phyloP scores from a whole-genome alignment of 2,888 invertebrate species.

The Papilio protenor region DNA sequence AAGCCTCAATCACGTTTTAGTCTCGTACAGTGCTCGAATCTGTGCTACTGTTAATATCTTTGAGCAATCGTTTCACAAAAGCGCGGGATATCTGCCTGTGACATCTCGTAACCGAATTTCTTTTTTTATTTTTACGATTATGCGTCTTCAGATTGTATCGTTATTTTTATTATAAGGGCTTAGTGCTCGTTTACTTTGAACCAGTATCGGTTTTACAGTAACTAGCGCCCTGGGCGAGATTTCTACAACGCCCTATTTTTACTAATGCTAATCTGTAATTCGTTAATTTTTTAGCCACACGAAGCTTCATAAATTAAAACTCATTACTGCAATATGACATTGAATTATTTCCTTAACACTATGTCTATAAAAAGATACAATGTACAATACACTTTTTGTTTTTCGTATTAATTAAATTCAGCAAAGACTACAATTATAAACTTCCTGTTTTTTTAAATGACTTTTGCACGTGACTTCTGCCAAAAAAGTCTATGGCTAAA shows the following conservation, averaged over 20 bases:
- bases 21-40: constrained; percentile 9
- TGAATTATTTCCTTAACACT: constrained; percentile 11
- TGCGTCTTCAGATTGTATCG: constrained; percentile 27
- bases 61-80: constrained; percentile 36
- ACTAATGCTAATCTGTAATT: too few species aligned
- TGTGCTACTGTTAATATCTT: constrained; percentile 31
- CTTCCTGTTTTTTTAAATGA: not conserved
- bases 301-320: not conserved
- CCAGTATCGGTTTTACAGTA: too few species aligned
- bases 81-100: constrained; percentile 36
- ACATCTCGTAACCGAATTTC: constrained; percentile 48
- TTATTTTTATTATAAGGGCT: constrained; percentile 27
- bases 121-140: constrained; percentile 43
- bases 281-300: not conserved
- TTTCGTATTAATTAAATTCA: not conserved
- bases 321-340: not conserved
- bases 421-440: not conserved
- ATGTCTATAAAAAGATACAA: not conserved
- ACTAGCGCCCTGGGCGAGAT: too few species aligned
- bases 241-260: too few species aligned
- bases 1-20: not conserved
- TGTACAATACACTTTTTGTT: not conserved
- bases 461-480: too few species aligned
- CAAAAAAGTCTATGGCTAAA: too few species aligned
- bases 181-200: not conserved